Conservation (phyloP, 1,140 invertebrate species). For the Drosophila melanica region DNA sequence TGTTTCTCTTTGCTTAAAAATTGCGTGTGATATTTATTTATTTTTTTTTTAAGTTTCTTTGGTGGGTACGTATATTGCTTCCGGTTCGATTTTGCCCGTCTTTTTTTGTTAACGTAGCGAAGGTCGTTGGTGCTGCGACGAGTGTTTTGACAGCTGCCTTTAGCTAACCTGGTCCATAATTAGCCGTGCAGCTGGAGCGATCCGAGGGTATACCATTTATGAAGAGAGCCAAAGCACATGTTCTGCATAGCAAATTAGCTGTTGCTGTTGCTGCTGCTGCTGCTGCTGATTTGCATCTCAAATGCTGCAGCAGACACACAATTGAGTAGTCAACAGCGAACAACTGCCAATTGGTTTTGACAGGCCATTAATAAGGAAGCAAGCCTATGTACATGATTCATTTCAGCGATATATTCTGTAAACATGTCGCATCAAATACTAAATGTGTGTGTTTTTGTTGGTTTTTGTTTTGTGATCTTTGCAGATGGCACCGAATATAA, state of each 20-base stretch:
- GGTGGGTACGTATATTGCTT: slow-evolving; percentile 31
- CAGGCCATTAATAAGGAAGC: slow-evolving; percentile 73
- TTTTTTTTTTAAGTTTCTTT: background rate
- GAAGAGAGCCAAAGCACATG: slow-evolving; percentile 43
- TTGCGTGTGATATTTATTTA: background rate
- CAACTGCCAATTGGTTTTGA: slow-evolving; percentile 30
- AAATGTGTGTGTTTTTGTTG: background rate
- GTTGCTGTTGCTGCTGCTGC: background rate
- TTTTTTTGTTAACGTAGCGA: slow-evolving; percentile 62
- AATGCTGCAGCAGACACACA: slow-evolving; percentile 31
- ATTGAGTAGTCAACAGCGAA: slow-evolving; percentile 36
- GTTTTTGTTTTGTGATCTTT: slow-evolving; percentile 24
- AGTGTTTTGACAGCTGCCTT: slow-evolving; percentile 41
- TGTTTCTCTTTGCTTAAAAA: slow-evolving; percentile 36
- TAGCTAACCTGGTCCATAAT: slow-evolving; percentile 65
- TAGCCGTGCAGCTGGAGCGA: slow-evolving; percentile 53
- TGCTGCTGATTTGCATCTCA: slow-evolving; percentile 49
- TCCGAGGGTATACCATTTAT: slow-evolving; percentile 50
- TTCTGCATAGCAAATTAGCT: slow-evolving; percentile 60
- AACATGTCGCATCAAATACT: slow-evolving; percentile 23
- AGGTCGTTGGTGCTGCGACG: slow-evolving; percentile 50
- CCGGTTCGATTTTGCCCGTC: slow-evolving; percentile 44
- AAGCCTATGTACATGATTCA: slow-evolving; percentile 34
- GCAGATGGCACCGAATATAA: slow-evolving; percentile 82
- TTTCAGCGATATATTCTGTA: slow-evolving; percentile 26